Percentiles rank a stretch among this genome's conserved stretches.
Evolutionary conservation across 2,888 invertebrate genomes (phyloP).

Genomic region (Cremastinae sp.): DNA sequence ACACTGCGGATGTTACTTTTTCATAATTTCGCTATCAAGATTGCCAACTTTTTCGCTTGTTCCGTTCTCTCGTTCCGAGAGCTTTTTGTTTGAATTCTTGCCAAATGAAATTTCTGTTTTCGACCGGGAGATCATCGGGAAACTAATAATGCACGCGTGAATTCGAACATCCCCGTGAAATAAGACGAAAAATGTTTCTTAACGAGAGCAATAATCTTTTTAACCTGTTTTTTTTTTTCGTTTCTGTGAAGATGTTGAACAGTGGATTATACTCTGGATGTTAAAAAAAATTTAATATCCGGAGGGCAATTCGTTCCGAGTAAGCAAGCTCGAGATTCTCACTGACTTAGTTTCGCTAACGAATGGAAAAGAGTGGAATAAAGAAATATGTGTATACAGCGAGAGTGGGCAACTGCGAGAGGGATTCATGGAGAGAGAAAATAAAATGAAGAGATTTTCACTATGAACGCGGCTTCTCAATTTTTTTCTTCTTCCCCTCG

Average conservation of each 20-base stretch:
- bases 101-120: neutral
- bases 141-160: neutral
- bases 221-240: no score
- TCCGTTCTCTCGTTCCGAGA: neutral
- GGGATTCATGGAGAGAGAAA: constrained; percentile 15
- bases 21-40: constrained; percentile 28
- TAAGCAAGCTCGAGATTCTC: constrained; percentile 40
- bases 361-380: constrained; percentile 19
- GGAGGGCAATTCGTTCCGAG: constrained; percentile 39
- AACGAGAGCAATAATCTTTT: no score
- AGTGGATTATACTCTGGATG: neutral
- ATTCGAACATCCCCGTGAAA: neutral
- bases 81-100: neutral
- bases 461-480: constrained; percentile 35
- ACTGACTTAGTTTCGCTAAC: constrained; percentile 45
- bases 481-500: no score
- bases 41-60: constrained; percentile 8
- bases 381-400: constrained; percentile 7
- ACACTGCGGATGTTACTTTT: constrained; percentile 1
- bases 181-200: no score
- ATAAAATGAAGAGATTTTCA: constrained; percentile 25
- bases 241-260: constrained; percentile 1
- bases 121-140: neutral
- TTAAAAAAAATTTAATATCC: constrained; percentile 50
- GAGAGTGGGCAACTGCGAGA: constrained; percentile 10